Conservation (phyloP, 2,888 invertebrate species). For the Lithodes maja region DNA sequence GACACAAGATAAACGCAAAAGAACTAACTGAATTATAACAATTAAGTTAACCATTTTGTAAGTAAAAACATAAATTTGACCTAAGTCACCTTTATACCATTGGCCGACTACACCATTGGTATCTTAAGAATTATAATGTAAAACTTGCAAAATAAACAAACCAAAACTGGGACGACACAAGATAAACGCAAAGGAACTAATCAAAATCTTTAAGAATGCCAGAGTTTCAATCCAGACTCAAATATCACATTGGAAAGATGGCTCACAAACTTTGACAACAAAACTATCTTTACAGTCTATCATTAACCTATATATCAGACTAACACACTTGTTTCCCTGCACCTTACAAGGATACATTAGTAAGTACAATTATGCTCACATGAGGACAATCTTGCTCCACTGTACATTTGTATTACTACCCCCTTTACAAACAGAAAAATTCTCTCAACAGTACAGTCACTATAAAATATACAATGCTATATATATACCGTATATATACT, state of each 20-base stretch:
- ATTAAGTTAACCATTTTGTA: too few relatives aligned
- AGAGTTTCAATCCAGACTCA: constrained; percentile 61
- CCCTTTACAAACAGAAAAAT: constrained; percentile 62
- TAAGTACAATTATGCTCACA: constrained; percentile 68
- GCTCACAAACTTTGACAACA: constrained; percentile 58
- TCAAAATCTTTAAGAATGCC: constrained; percentile 42
- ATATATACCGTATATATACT: too few relatives aligned
- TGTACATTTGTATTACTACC: constrained; percentile 46
- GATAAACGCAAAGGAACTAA: too few relatives aligned
- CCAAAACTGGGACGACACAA: too few relatives aligned
- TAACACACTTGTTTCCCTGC: constrained; percentile 70
- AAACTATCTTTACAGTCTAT: constrained; percentile 61
- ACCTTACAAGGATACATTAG: constrained; percentile 70
- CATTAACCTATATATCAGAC: constrained; percentile 62
- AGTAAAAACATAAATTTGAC: too few relatives aligned
- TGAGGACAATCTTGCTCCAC: constrained; percentile 65
- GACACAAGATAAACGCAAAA: too few relatives aligned
- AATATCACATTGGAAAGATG: constrained; percentile 56
- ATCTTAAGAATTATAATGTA: too few relatives aligned
- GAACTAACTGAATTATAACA: too few relatives aligned
- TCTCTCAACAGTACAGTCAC: constrained; percentile 60
- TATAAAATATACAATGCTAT: too few relatives aligned
- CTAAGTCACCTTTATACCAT: too few relatives aligned
- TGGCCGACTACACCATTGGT: too few relatives aligned
- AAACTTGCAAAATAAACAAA: too few relatives aligned